Evolutionary conservation across 2,888 invertebrate genomes (phyloP).

Genomic region (Eupithecia tripunctaria): DNA sequence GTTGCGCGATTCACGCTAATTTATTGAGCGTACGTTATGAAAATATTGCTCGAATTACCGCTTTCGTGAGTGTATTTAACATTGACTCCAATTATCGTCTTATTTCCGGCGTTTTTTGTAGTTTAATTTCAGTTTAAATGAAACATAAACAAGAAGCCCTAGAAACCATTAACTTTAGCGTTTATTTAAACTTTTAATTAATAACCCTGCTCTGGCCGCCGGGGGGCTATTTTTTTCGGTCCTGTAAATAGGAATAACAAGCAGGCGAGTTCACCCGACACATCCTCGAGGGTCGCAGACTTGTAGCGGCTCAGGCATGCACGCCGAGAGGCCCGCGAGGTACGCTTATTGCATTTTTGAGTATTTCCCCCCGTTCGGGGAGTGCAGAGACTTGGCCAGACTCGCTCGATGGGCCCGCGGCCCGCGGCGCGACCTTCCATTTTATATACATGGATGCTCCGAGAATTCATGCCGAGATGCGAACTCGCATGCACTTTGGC

Average conservation of each 20-base stretch:
- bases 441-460: slow-evolving; percentile 37
- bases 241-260: slow-evolving; percentile 13
- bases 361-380: slow-evolving; percentile 37
- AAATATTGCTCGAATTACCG: neutral
- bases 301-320: slow-evolving; percentile 37
- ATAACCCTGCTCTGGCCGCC: neutral
- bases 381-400: slow-evolving; percentile 25
- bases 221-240: neutral
- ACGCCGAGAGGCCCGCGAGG: slow-evolving; percentile 40
- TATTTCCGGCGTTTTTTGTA: neutral
- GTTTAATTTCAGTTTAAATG: slow-evolving; percentile 2
- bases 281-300: slow-evolving; percentile 25
- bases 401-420: slow-evolving; percentile 29
- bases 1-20: slow-evolving; percentile 10
- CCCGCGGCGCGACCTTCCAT: slow-evolving; percentile 32
- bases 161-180: neutral
- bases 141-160: neutral
- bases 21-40: slow-evolving; percentile 13
- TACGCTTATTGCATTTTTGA: slow-evolving; percentile 65
- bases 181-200: neutral
- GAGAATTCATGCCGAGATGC: slow-evolving; percentile 28
- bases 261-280: slow-evolving; percentile 11
- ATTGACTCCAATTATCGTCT: neutral
- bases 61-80: neutral
- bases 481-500: slow-evolving; percentile 24